These are phyloP conservation scores for Drosophila punjabiensis DNA, from an alignment of 1,140 invertebrate genomes.

Conservation along the genomic window DNA sequence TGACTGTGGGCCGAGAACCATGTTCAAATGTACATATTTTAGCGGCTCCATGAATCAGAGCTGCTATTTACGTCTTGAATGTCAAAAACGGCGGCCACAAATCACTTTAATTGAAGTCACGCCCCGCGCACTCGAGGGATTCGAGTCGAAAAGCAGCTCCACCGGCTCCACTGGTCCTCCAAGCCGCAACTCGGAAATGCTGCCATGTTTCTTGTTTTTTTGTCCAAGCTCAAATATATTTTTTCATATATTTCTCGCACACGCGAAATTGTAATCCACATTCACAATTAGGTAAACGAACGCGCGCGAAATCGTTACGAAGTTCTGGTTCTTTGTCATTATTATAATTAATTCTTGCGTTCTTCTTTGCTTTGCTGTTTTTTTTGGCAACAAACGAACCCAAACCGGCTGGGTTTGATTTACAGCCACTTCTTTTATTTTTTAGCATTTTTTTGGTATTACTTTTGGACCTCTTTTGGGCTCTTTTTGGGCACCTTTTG, in stretches of 20 bases:
- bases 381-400: conserved; percentile 54
- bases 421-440: conserved; percentile 52
- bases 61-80: conserved; percentile 69
- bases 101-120: conserved; percentile 80
- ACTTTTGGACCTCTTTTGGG: conserved; percentile 14
- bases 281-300: conserved; percentile 59
- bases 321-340: conserved; percentile 53
- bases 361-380: background rate
- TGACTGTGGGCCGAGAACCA: conserved; percentile 23
- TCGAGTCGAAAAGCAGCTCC: conserved; percentile 32
- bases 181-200: conserved; percentile 42
- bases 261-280: conserved; percentile 75
- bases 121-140: conserved; percentile 60
- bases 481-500: conserved; percentile 6
- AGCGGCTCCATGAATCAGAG: conserved; percentile 62
- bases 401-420: conserved; percentile 68
- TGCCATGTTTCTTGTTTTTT: conserved; percentile 18
- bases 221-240: background rate
- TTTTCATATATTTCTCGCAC: conserved; percentile 42
- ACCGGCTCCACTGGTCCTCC: conserved; percentile 6
- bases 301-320: conserved; percentile 42
- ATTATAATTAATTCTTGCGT: conserved; percentile 69
- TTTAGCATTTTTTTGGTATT: conserved; percentile 6
- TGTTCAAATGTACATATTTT: conserved; percentile 25
- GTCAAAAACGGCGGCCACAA: conserved; percentile 76